A percentile compares a stretch with the other conserved stretches of the same genome.
Conservation (phyloP, 2,797 vertebrate genomes). For the Malurus leucopterus region DNA sequence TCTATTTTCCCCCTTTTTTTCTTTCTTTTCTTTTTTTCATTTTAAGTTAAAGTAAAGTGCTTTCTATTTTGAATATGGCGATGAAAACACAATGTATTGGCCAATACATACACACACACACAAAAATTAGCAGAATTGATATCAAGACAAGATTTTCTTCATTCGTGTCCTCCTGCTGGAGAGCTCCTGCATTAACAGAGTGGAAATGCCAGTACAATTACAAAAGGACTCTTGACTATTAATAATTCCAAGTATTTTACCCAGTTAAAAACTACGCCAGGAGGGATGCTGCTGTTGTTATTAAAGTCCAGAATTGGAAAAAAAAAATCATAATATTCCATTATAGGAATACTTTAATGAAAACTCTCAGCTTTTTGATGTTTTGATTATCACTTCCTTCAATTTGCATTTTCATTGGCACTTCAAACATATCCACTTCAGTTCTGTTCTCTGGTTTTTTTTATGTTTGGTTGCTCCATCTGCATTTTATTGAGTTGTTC, state of each 20-base stretch:
- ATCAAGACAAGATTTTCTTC: neutral
- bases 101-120: no score
- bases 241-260: neutral
- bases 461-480: neutral
- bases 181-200: neutral
- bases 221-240: neutral
- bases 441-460: neutral
- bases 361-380: neutral
- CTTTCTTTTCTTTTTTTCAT: neutral
- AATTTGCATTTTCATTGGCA: neutral
- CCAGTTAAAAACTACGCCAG: neutral
- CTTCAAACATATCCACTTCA: neutral
- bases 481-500: neutral
- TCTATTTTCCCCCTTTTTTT: no score
- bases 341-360: neutral
- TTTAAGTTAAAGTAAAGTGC: neutral
- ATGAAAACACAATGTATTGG: neutral
- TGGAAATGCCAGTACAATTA: neutral
- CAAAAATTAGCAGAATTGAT: neutral
- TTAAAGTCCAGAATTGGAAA: neutral
- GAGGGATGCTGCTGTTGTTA: neutral
- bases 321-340: neutral
- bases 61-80: neutral
- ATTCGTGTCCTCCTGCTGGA: neutral
- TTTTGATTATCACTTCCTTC: neutral